Evolutionary conservation across 2,797 vertebrate species (phyloP), one percentile per base, ranked within the genome.

Genomic region (Melanotaenia boesemani): DNA sequence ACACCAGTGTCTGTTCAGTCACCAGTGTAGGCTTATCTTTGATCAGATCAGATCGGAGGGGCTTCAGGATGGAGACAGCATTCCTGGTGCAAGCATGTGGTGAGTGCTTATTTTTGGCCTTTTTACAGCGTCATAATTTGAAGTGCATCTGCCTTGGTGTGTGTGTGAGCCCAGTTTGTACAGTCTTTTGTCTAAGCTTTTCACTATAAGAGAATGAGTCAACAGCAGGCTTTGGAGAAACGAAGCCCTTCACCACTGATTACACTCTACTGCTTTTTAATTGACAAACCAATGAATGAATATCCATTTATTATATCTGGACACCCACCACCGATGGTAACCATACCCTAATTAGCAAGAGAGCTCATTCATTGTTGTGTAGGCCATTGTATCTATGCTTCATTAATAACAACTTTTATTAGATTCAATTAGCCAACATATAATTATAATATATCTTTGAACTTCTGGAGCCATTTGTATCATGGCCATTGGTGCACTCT

Each of bases 271-370:
- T 73, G 76, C 70, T 79, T 82, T 80, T 77, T 88, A 90, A 88
- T 83, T 88, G 77, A 86, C 78, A 82, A 89, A 82, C 76, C 70
- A 71, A 81, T 80, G 78, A 89, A 90, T 84, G 67, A 85, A 89
- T 74, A 86, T 57, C 74, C 65, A 60, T 60, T 76, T 63, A 79
- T 85, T 89, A 80, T 75, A 81, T 85, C 59, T 84, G 82, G 76
- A 88, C 76, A 82, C 8, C 77, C 75, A 86, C 12, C 60, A 76
- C 77, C 81, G 72, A 87, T 77, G 74, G 79, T 67, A 84, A 59
- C 83, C 74, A 86, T 72, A 70, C 70, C 74, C 84, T 83, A 83
- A 90, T 93, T 88, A 89, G 77, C 48, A 52, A 65, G 81, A 44
- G 24, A 77, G 60, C 60, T 72, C 74, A 77, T 92, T 88, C 60